phyloP scores from a whole-genome alignment of 2,797 vertebrate species.

The Myotis findleyi region DNA sequence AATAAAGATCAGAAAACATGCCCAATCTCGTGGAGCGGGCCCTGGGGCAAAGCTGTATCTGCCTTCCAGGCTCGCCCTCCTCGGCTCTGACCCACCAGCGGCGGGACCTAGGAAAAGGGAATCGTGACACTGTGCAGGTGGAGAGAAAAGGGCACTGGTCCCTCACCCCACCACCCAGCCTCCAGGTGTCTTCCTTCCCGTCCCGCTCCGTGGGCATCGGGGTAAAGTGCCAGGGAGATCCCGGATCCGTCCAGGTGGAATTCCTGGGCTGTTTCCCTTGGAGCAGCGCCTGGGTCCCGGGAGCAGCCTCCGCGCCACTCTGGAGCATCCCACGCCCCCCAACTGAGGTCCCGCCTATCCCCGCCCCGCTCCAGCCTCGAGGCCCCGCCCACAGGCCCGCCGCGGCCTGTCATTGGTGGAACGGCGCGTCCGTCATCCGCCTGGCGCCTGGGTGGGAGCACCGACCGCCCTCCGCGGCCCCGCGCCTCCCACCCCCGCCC shows the following conservation, averaged over 20 bases:
- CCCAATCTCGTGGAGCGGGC: background rate
- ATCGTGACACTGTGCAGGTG: rapidly evolving
- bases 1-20: background rate
- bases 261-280: background rate
- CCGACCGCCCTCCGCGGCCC: too few species aligned
- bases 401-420: constrained; percentile 27
- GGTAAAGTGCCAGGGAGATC: background rate
- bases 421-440: background rate
- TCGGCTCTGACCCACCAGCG: background rate
- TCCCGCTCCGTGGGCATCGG: background rate
- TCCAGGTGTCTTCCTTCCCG: background rate
- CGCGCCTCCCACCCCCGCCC: background rate
- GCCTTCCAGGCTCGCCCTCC: background rate
- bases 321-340: rapidly evolving
- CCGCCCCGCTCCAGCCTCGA: background rate
- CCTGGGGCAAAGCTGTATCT: background rate
- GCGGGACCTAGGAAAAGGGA: too few species aligned
- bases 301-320: rapidly evolving
- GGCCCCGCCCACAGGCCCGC: background rate
- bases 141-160: too few species aligned
- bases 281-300: rapidly evolving
- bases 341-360: background rate
- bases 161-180: background rate
- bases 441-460: background rate
- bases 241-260: background rate